Base-by-base conservation (phyloP, 1,140 invertebrate genomes). In the Rhagoletis zephyria region DNA sequence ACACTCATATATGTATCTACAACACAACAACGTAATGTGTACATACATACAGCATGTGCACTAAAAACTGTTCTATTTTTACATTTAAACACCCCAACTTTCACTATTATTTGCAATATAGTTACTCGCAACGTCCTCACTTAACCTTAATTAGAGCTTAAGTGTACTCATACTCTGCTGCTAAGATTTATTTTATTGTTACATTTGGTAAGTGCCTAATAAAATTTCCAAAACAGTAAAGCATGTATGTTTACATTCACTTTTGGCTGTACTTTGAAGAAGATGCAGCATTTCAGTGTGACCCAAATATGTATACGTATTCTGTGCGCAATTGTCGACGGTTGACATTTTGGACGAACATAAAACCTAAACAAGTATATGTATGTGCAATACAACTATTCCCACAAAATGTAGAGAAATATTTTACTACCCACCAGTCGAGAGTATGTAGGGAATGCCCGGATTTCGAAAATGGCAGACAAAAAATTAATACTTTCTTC, bases 131-230 rank as follows among this genome's bases (percentile, higher is more conserved):
- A 19, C 2, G 16, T 19, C 14, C 63, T 19, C n/a, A 64, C 63
- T 64, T 67, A 67, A 67, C 64, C 64, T 67, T 67, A 67, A 67
- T 67, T 67, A 40, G 64, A 40, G 64, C n/a, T 30, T 67, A 67
- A 67, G 19, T 67, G 64, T 10, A 10, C 64, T 14, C 64, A 67
- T 67, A 4, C 64, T 40, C 9, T 42, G 63, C 63, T 19, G 63
- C 63, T 64, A 19, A 7, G 30, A 9, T 64, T 64, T 64, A 64
- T 64, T 64, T 64, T 19, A 64, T 64, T 64, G 63, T 19, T 2
- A 64, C 5, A 64, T 64, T 12, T 7, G 16, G 2, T 64, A 40
- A 12, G 64, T 40, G 64, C 19, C 12, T 30, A 40, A 3, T 10
- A 67, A 40, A 67, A 30, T 30, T 67, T 42, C 19, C 64, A 14